Percentiles rank a stretch among this genome's conserved stretches.
Evolutionary conservation across 2,888 invertebrate genomes (phyloP).

Genomic region (Dioctria rufipes): DNA sequence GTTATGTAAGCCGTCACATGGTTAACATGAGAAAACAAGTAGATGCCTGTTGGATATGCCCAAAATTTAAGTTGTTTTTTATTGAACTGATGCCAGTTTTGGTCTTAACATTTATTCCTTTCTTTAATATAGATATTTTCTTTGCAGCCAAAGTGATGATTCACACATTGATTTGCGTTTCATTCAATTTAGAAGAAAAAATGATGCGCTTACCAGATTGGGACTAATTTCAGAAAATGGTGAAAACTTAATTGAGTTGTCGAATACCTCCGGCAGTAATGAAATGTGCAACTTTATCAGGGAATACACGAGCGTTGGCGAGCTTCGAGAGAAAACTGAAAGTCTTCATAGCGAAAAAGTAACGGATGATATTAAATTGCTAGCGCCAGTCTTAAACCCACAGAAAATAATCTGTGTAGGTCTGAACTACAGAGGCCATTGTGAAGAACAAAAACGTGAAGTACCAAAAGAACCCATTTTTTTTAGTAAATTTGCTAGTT

Average conservation of each 20-base stretch:
- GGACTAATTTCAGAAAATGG: conserved; percentile 78
- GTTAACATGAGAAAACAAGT: no score
- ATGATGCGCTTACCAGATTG: conserved; percentile 76
- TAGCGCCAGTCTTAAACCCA: conserved; percentile 83
- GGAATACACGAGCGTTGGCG: conserved; percentile 64
- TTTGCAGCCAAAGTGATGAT: background rate
- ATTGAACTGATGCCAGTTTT: no score
- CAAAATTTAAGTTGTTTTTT: no score
- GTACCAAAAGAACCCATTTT: conserved; percentile 85
- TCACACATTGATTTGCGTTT: conserved; percentile 75
- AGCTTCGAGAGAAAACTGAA: conserved; percentile 66
- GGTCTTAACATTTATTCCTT: no score
- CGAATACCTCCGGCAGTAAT: conserved; percentile 62
- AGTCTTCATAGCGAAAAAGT: conserved; percentile 56
- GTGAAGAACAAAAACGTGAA: conserved; percentile 83
- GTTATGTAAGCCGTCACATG: no score
- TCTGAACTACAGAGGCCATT: conserved; percentile 89
- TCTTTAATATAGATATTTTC: no score
- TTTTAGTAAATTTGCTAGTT: conserved; percentile 89
- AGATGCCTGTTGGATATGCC: no score
- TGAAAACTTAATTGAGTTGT: conserved; percentile 77
- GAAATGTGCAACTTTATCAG: conserved; percentile 73
- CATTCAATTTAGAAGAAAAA: conserved; percentile 78
- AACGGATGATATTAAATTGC: conserved; percentile 62
- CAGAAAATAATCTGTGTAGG: conserved; percentile 91